Base-by-base conservation (phyloP, 2,888 invertebrate species). In the Nysson spinosus region DNA sequence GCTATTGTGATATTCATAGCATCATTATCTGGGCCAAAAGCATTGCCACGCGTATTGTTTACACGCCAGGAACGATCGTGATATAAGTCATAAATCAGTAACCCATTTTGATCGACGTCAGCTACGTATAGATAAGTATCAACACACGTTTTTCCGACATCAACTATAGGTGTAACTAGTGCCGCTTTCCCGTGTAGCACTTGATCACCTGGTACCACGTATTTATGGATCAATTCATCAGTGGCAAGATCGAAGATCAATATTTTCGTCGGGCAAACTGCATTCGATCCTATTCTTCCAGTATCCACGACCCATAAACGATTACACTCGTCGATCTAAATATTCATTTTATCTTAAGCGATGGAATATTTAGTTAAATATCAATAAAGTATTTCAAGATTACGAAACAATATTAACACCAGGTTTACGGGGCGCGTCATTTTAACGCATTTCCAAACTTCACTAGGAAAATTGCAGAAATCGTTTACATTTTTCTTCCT, bases 231-330 rank as follows among this genome's bases (percentile, higher is more conserved):
- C 39, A 86, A 56, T 30, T 57, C 71, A 71, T 88, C 86, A n/a
- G 78, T 85, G 2, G 61, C 66, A 6, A 88, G 79, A 77, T 88
- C 86, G 52, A 88, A 87, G 49, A 87, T 80, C 47, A 88, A 69
- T 44, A 88, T 83, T 75, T 88, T 88, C 20, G 83, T 63, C 0
- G 86, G 87, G 44, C 88, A 88, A 26, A 83, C 66, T 5, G 80
- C 14, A 2, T 77, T 68, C 1, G 47, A 39, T 4, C 49, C 47
- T 3, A 65, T 55, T 32, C 82, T 70, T 1, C 88, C 88, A 1
- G 78, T 80, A 68, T 88, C 88, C 55, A 88, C 79, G 19, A 87
- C 72, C 88, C 88, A 88, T 62, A 88, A 80, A 37, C 88, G 85
- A 72, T 87, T 75, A 71, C 85, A 88, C 54, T 86, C 85, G 77